phyloP scores from a whole-genome alignment of 37 sponge, comb jelly and placozoan genomes.

The Amphimedon queenslandica region DNA sequence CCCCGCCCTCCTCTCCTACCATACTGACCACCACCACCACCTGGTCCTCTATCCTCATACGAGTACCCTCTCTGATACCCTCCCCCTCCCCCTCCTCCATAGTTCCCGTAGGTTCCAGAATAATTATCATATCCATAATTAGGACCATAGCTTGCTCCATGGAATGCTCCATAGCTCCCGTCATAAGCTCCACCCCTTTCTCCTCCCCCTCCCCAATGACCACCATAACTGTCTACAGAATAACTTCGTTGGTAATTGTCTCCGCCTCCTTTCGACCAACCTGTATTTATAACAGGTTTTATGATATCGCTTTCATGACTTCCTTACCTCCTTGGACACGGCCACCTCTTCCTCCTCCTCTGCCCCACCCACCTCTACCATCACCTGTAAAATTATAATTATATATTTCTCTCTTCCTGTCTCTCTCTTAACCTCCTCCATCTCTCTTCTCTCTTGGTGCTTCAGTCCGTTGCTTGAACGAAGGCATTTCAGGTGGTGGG shows the following conservation, averaged over 20 bases:
- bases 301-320: not conserved
- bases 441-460: conserved; percentile 54
- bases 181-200: too few species aligned
- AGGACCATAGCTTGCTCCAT: too few species aligned
- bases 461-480: too few species aligned
- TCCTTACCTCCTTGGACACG: conserved; percentile 63
- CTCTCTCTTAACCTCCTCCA: too few species aligned
- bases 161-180: too few species aligned
- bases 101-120: too few species aligned
- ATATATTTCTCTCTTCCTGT: not conserved
- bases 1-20: conserved; percentile 22
- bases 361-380: conserved; percentile 25
- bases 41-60: conserved; percentile 10
- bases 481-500: conserved; percentile 81
- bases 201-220: conserved; percentile 11
- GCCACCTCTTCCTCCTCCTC: conserved; percentile 33
- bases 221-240: too few species aligned
- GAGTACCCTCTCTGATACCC: not conserved
- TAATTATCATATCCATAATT: too few species aligned
- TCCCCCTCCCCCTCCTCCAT: conserved; percentile 9
- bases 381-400: not conserved
- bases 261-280: conserved; percentile 37
- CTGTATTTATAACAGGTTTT: not conserved
- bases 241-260: too few species aligned
- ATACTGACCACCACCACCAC: conserved; percentile 20